These are phyloP conservation scores for Thereuonema tuberculata DNA, from an alignment of 1,140 invertebrate genomes.

Conservation along the genomic window DNA sequence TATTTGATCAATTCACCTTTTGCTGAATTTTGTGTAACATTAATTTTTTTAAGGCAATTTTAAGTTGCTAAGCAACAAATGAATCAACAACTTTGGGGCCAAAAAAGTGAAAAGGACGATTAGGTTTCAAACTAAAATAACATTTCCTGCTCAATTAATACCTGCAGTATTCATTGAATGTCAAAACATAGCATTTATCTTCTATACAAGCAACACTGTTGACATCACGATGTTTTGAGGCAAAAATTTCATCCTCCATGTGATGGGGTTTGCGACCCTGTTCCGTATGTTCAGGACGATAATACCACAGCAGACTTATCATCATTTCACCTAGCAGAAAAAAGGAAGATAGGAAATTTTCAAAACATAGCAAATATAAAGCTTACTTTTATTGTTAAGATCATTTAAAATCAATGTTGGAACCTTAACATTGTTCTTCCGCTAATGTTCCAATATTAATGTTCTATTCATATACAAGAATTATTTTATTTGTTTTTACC, in stretches of 20 bases:
- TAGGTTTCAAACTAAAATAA: too few relatives aligned
- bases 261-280: slow-evolving; percentile 60
- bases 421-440: background rate
- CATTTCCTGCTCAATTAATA: too few relatives aligned
- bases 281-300: slow-evolving; percentile 91
- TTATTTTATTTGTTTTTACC: too few relatives aligned
- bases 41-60: too few relatives aligned
- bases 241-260: slow-evolving; percentile 82
- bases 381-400: background rate
- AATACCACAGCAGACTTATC: slow-evolving; percentile 94
- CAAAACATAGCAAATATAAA: too few relatives aligned
- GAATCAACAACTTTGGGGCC: too few relatives aligned
- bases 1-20: too few relatives aligned
- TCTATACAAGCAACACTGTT: slow-evolving; percentile 96
- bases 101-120: too few relatives aligned
- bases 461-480: background rate
- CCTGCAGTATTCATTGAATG: slow-evolving; percentile 94
- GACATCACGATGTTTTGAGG: slow-evolving; percentile 80
- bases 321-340: slow-evolving; percentile 74
- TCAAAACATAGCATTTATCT: slow-evolving; percentile 93
- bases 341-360: slow-evolving; percentile 7
- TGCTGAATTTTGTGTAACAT: too few relatives aligned
- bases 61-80: too few relatives aligned
- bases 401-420: background rate
- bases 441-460: background rate